Evolutionary conservation across 2,888 invertebrate species (phyloP).

Genomic region (Yponomeuta plumbellus): DNA sequence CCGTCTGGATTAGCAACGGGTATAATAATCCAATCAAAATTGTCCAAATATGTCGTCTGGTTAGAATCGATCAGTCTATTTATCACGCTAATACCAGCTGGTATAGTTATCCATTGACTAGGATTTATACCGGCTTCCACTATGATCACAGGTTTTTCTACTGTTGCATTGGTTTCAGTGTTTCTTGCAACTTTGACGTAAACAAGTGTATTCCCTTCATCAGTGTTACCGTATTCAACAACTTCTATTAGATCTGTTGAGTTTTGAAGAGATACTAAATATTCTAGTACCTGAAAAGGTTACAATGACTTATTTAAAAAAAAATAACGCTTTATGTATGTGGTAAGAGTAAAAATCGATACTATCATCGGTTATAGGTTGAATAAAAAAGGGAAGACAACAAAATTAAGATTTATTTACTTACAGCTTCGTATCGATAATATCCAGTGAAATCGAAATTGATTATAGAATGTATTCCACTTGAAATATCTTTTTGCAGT

Average conservation of each 20-base stretch:
- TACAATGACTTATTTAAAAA: too few relatives aligned
- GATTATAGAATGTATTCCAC: conserved; percentile 20
- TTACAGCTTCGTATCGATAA: conserved; percentile 49
- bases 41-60: conserved; percentile 56
- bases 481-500: conserved; percentile 27
- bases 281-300: conserved; percentile 45
- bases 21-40: conserved; percentile 81
- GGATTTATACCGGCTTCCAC: conserved; percentile 79
- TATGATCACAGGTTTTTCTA: conserved; percentile 68
- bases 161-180: conserved; percentile 30
- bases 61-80: conserved; percentile 74
- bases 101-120: conserved; percentile 84
- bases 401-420: conserved; percentile 21
- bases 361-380: not conserved
- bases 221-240: conserved; percentile 42
- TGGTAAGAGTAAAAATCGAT: too few relatives aligned
- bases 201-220: conserved; percentile 43
- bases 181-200: conserved; percentile 66
- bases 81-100: conserved; percentile 79
- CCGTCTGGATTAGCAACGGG: conserved; percentile 85
- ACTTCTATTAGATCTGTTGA: conserved; percentile 34
- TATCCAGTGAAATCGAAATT: conserved; percentile 43
- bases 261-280: conserved; percentile 36
- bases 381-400: not conserved
- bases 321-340: too few relatives aligned